Conservation (phyloP, 1,140 invertebrate species). For the Bombus breviceps region DNA sequence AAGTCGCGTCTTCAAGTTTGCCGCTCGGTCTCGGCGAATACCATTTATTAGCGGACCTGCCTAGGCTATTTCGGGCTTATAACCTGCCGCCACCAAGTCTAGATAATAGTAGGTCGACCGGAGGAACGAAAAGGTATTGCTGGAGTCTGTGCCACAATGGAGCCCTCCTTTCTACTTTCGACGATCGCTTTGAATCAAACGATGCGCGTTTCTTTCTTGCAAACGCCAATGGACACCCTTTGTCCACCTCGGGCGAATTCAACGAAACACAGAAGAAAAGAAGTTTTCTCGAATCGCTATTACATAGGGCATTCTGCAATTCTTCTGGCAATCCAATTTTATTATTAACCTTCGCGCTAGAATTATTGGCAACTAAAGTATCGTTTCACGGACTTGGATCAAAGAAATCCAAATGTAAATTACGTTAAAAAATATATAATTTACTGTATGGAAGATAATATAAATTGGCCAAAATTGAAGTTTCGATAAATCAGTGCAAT, state of each 20-base stretch:
- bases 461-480: background rate
- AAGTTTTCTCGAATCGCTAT: background rate
- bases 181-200: background rate
- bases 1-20: background rate
- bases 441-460: background rate
- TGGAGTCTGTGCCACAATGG: background rate
- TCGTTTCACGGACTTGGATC: background rate
- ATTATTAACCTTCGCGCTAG: too few species aligned
- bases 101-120: conserved; percentile 36
- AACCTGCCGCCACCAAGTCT: background rate
- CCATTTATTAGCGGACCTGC: conserved; percentile 31
- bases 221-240: background rate
- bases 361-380: background rate
- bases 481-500: background rate
- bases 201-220: background rate
- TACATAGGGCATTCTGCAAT: background rate
- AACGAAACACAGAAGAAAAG: background rate
- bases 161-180: background rate
- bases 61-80: conserved; percentile 28
- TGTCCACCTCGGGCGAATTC: background rate
- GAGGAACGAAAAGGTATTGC: background rate
- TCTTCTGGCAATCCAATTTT: too few species aligned
- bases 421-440: too few species aligned
- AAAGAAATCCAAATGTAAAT: background rate
- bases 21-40: background rate